These are phyloP conservation scores for Craterocephalus amniculus DNA, from an alignment of 2,797 vertebrate species.

Conservation along the genomic window DNA sequence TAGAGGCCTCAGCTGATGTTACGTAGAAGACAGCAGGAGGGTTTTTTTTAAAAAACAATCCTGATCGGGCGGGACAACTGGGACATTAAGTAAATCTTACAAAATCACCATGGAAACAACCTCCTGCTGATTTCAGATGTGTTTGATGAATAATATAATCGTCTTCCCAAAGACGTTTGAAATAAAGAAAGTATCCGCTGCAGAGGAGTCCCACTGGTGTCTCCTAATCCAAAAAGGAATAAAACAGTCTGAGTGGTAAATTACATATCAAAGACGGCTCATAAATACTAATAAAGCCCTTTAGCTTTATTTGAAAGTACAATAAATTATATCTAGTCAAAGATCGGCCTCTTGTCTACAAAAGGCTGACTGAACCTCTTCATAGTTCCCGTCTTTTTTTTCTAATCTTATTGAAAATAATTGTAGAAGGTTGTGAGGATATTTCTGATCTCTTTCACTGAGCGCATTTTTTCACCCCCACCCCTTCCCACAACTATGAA, in stretches of 20 bases:
- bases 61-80: slow-evolving; percentile 29
- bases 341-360: slow-evolving; percentile 13
- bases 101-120: slow-evolving; percentile 47
- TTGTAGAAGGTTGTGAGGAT: slow-evolving; percentile 1
- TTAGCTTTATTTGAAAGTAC: slow-evolving; percentile 12
- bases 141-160: slow-evolving; percentile 40
- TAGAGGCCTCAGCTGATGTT: slow-evolving; percentile 23
- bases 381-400: not conserved
- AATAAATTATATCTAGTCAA: slow-evolving; percentile 3
- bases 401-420: not conserved
- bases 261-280: slow-evolving; percentile 22
- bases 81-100: slow-evolving; percentile 34
- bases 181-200: not conserved
- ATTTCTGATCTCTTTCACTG: slow-evolving; percentile 9
- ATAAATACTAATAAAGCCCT: slow-evolving; percentile 15
- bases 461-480: slow-evolving; percentile 3
- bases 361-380: not conserved
- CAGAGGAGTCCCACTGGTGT: slow-evolving; percentile 12
- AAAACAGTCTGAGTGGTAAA: slow-evolving; percentile 5
- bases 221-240: slow-evolving; percentile 16
- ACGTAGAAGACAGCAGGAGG: slow-evolving; percentile 5
- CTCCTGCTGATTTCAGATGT: slow-evolving; percentile 14
- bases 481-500: not conserved
- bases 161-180: slow-evolving; percentile 19
- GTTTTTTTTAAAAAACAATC: slow-evolving; percentile 24